These are phyloP conservation scores for Fulica atra DNA, from an alignment of 2,113 vertebrate species.

Conservation along the genomic window DNA sequence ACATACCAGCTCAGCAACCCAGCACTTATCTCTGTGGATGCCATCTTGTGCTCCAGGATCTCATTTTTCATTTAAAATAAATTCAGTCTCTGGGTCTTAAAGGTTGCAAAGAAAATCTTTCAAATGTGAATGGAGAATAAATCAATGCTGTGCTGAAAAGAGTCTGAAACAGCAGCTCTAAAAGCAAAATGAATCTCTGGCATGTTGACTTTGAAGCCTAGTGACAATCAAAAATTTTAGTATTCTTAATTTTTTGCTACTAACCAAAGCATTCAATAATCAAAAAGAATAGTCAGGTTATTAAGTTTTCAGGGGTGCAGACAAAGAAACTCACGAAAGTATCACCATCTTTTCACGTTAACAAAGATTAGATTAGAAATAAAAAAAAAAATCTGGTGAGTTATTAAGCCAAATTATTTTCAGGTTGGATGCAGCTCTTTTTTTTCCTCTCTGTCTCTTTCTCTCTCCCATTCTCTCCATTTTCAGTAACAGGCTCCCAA, in stretches of 20 bases:
- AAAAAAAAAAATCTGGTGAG: neutral
- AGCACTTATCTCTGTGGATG: constrained; percentile 54
- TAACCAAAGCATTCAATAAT: neutral
- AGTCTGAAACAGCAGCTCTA: constrained; percentile 30
- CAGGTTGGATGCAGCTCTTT: neutral
- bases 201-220: neutral
- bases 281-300: neutral
- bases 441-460: neutral
- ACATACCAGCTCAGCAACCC: constrained; percentile 51
- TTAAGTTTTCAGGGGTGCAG: neutral
- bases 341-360: neutral
- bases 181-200: constrained; percentile 32
- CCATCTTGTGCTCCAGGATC: constrained; percentile 58
- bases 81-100: constrained; percentile 52
- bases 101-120: constrained; percentile 53
- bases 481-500: constrained; percentile 49
- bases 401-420: constrained; percentile 29
- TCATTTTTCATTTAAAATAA: constrained; percentile 66
- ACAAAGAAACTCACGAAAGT: neutral
- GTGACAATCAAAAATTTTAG: neutral
- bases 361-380: neutral
- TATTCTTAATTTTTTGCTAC: constrained; percentile 30
- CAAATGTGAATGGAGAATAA: constrained; percentile 48
- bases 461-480: neutral
- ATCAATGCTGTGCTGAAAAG: constrained; percentile 39